Percentiles rank a stretch among this genome's conserved stretches.
Evolutionary conservation across 1,140 invertebrate species (phyloP).

Genomic region (Littorina saxatilis): DNA sequence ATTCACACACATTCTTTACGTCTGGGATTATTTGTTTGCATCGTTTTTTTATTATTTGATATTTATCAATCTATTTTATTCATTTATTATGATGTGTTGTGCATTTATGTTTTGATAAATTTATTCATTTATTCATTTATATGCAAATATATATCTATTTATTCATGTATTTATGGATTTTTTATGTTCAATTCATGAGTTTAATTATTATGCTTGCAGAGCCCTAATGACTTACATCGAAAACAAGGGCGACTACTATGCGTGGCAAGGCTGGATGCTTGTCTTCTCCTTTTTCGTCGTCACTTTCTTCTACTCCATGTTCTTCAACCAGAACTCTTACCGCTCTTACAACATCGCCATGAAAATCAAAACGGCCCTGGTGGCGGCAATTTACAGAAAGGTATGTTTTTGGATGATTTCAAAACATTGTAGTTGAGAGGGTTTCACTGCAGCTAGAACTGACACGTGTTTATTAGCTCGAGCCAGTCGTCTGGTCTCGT

Average conservation of each 20-base stretch:
- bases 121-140: no score
- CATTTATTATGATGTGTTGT: background rate
- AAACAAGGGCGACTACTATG: slow-evolving; percentile 39
- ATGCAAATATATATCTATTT: no score
- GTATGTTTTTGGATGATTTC: slow-evolving; percentile 72
- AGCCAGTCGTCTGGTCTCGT: no score
- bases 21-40: no score
- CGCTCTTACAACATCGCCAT: slow-evolving; percentile 84
- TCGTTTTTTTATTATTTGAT: no score
- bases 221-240: slow-evolving; percentile 50
- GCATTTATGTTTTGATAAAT: background rate
- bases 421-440: no score
- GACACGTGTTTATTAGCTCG: no score
- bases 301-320: slow-evolving; percentile 62
- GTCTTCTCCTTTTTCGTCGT: slow-evolving; percentile 68
- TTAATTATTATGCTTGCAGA: slow-evolving; percentile 33
- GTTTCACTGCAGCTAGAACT: no score
- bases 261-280: slow-evolving; percentile 75
- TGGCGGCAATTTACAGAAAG: slow-evolving; percentile 95
- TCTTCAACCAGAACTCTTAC: slow-evolving; percentile 72
- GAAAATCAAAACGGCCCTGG: slow-evolving; percentile 91
- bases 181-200: no score
- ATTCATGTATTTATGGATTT: no score
- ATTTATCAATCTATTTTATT: background rate
- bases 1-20: no score